phyloP scores from a whole-genome alignment of 2,797 vertebrate genomes.

The Phoeniculus purpureus region DNA sequence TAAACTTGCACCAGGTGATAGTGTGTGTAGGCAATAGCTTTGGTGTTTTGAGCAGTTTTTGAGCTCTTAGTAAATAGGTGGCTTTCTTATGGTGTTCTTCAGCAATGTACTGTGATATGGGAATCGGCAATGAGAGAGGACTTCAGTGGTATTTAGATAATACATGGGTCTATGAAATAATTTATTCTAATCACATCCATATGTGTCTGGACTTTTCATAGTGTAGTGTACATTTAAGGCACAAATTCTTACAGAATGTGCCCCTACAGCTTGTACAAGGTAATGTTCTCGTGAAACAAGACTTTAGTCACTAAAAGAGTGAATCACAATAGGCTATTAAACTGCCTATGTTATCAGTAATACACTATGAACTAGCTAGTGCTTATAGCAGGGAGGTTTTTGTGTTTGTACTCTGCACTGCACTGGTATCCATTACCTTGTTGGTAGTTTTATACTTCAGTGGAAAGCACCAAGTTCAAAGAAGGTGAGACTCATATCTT shows the following conservation, averaged over 20 bases:
- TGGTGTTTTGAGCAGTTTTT: background rate
- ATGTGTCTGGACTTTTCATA: background rate
- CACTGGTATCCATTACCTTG: background rate
- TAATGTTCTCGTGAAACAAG: background rate
- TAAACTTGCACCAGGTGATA: rapidly evolving
- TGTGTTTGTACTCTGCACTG: background rate
- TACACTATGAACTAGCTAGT: background rate
- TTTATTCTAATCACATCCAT: rapidly evolving
- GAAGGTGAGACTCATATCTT: background rate
- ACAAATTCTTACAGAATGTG: background rate
- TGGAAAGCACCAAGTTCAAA: background rate
- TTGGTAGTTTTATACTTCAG: background rate
- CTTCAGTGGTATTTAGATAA: background rate
- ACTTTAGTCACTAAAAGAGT: background rate
- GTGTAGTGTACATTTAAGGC: background rate
- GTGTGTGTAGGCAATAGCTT: rapidly evolving
- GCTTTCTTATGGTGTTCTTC: background rate
- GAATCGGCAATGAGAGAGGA: background rate
- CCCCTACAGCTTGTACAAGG: background rate
- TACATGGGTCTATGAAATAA: background rate
- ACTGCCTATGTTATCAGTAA: background rate
- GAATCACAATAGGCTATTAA: background rate
- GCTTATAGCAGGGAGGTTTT: background rate
- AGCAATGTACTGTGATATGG: background rate
- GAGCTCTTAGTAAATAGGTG: background rate